These are phyloP conservation scores for Panulirus ornatus DNA, from an alignment of 1,140 invertebrate genomes.

Conservation along the genomic window DNA sequence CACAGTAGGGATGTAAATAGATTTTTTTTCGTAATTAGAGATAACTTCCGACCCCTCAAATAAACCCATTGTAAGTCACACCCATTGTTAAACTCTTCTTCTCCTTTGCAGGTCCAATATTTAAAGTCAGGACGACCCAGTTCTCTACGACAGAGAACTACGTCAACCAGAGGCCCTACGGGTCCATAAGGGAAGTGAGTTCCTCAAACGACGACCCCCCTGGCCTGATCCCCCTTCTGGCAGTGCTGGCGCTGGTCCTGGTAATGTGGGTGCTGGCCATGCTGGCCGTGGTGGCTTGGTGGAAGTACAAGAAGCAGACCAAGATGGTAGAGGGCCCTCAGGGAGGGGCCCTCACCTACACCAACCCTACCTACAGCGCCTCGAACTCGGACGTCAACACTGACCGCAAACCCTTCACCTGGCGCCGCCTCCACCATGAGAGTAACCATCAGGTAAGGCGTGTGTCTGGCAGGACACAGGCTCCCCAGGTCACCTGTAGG, in stretches of 20 bases:
- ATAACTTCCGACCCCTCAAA: too few species aligned
- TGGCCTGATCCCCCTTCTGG: constrained; percentile 63
- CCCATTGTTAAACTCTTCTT: background rate
- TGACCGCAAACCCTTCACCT: constrained; percentile 77
- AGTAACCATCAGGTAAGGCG: constrained; percentile 66
- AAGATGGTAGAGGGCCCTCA: constrained; percentile 81
- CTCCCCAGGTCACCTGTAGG: too few species aligned
- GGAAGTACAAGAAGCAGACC: constrained; percentile 81
- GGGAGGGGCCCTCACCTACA: constrained; percentile 85
- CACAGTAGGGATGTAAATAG: too few species aligned
- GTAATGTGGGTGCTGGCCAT: constrained; percentile 44
- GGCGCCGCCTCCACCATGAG: constrained; percentile 69
- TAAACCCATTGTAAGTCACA: too few species aligned
- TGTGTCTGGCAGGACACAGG: too few species aligned
- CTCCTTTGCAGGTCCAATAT: constrained; percentile 42
- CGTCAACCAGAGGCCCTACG: background rate
- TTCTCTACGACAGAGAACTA: background rate
- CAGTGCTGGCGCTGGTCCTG: constrained; percentile 64
- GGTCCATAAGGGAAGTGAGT: too few species aligned
- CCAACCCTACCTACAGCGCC: constrained; percentile 89
- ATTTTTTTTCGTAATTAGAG: too few species aligned
- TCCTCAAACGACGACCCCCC: constrained; percentile 12
- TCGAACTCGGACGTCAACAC: constrained; percentile 80
- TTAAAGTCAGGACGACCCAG: too few species aligned
- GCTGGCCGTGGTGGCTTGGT: constrained; percentile 76